phyloP scores from a whole-genome alignment of 2,888 invertebrate species.

The Drosophila borealis region DNA sequence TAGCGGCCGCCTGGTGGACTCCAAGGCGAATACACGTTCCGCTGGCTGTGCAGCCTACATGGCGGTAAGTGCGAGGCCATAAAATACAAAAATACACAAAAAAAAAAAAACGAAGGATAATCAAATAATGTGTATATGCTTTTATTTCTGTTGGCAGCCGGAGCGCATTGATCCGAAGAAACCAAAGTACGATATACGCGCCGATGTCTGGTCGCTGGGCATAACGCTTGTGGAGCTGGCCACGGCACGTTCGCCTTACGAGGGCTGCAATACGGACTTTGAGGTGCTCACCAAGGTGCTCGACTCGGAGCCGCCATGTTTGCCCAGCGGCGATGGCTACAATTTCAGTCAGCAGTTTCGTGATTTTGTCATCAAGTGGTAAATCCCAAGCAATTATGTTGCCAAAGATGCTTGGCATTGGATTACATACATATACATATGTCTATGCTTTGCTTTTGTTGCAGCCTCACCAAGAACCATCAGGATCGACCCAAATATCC shows the following conservation, averaged over 20 bases:
- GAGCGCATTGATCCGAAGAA: slow-evolving; percentile 98
- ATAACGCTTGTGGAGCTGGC: slow-evolving; percentile 98
- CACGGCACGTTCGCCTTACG: slow-evolving; percentile 97
- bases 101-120: not conserved
- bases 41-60: slow-evolving; percentile 99
- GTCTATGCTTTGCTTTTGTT: not conserved
- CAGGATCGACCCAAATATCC: slow-evolving; percentile 97
- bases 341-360: slow-evolving; percentile 93
- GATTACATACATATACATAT: too few species aligned
- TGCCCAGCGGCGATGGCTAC: slow-evolving; percentile 89
- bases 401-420: too few species aligned
- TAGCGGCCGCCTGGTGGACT: slow-evolving; percentile 98
- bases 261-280: slow-evolving; percentile 98
- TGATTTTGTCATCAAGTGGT: slow-evolving; percentile 96
- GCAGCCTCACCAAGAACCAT: slow-evolving; percentile 96
- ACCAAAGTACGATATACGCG: slow-evolving; percentile 99
- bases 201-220: slow-evolving; percentile 99
- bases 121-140: not conserved
- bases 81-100: not conserved
- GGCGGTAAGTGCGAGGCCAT: slow-evolving; percentile 90
- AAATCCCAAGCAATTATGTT: slow-evolving; percentile 53
- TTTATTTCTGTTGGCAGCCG: slow-evolving; percentile 87
- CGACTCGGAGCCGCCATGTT: slow-evolving; percentile 93
- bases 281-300: slow-evolving; percentile 97
- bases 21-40: slow-evolving; percentile 98